These are phyloP conservation scores for Scytalopus superciliaris DNA, from an alignment of 2,113 vertebrate species.

Conservation along the genomic window DNA sequence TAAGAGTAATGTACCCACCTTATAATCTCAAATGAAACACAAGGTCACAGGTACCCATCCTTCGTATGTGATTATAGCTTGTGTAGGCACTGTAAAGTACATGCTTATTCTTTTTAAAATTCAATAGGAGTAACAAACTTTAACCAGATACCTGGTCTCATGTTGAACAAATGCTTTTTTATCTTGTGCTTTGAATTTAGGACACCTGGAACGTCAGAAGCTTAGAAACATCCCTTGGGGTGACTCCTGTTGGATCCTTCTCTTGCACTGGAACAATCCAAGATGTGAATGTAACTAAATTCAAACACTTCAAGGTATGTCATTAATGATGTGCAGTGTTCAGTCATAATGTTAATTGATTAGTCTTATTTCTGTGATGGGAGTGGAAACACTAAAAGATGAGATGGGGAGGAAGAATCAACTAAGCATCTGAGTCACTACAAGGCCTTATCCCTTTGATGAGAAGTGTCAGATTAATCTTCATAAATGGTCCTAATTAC, in stretches of 20 bases:
- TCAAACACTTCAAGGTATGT: neutral
- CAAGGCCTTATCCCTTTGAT: neutral
- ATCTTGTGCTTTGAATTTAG: neutral
- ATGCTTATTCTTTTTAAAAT: neutral
- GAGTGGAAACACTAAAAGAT: neutral
- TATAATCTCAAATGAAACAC: neutral
- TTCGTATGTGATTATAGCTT: rapidly evolving
- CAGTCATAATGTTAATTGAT: slow-evolving; percentile 51
- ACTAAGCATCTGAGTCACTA: slow-evolving; percentile 9
- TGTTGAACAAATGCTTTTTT: neutral
- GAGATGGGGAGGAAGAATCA: neutral
- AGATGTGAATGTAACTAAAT: neutral
- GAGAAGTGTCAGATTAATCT: slow-evolving; percentile 46
- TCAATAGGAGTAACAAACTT: neutral
- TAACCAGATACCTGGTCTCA: neutral
- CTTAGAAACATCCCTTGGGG: neutral
- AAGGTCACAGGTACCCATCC: neutral
- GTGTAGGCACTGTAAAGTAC: neutral
- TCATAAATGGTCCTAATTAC: slow-evolving; percentile 41
- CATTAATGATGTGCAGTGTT: slow-evolving; percentile 22
- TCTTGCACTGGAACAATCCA: neutral
- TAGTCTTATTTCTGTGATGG: slow-evolving; percentile 1
- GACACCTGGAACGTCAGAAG: neutral
- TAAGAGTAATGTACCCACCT: neutral
- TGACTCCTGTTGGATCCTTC: neutral